These are phyloP conservation scores for Pseudomugil gertrudae DNA, from an alignment of 2,797 vertebrate genomes.

Conservation along the genomic window DNA sequence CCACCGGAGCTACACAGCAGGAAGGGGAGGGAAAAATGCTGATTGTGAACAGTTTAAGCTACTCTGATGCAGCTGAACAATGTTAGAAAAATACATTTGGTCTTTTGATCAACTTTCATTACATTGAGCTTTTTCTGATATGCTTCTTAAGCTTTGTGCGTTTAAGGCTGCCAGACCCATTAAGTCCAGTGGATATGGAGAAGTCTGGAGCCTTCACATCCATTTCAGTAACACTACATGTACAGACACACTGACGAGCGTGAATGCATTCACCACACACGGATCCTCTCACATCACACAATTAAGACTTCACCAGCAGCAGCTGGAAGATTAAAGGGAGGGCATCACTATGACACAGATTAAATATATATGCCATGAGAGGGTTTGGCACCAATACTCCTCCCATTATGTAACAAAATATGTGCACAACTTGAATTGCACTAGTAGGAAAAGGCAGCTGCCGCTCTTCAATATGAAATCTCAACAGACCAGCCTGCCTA, in stretches of 20 bases:
- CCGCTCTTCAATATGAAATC: slow-evolving; percentile 34
- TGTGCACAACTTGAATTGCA: slow-evolving; percentile 41
- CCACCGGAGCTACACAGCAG: slow-evolving; percentile 32
- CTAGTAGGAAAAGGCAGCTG: slow-evolving; percentile 54
- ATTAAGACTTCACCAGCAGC: slow-evolving; percentile 52
- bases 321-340: slow-evolving; percentile 63
- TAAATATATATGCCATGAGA: slow-evolving; percentile 3
- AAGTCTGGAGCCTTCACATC: slow-evolving; percentile 57
- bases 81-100: slow-evolving; percentile 77
- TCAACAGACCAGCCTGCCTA: slow-evolving; percentile 19
- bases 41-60: slow-evolving; percentile 47
- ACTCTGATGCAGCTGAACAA: slow-evolving; percentile 28
- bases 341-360: slow-evolving; percentile 42
- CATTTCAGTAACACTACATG: slow-evolving; percentile 42
- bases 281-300: slow-evolving; percentile 19
- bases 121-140: slow-evolving; percentile 62
- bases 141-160: slow-evolving; percentile 70
- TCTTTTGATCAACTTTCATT: slow-evolving; percentile 62
- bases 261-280: slow-evolving; percentile 32
- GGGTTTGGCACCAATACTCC: slow-evolving; percentile 26
- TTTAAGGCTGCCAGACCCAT: slow-evolving; percentile 58
- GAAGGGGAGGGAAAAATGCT: slow-evolving; percentile 10
- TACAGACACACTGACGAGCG: slow-evolving; percentile 19
- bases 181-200: slow-evolving; percentile 61
- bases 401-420: slow-evolving; percentile 39